Conservation (phyloP, 2,113 vertebrate species). For the Eulemur rufifrons region DNA sequence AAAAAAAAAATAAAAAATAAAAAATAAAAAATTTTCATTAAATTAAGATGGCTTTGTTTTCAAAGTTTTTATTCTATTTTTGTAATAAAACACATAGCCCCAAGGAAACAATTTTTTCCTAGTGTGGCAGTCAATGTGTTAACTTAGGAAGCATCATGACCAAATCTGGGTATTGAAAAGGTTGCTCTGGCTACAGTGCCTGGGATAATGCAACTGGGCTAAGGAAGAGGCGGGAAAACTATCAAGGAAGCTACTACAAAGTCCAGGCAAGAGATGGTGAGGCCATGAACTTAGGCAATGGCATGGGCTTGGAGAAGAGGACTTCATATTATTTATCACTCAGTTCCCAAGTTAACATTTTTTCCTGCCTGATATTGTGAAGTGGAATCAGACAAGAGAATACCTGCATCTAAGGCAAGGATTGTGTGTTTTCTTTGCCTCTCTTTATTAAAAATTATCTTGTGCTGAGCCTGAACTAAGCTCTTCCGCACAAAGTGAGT, state of each 20-base stretch:
- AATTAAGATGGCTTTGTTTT: no score
- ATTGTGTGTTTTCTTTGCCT: background rate
- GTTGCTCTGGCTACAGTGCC: background rate
- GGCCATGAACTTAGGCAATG: background rate
- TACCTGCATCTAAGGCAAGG: background rate
- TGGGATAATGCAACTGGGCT: background rate
- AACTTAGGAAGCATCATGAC: background rate
- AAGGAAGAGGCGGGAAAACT: background rate
- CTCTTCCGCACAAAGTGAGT: background rate
- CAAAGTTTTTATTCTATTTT: no score
- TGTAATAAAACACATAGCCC: no score
- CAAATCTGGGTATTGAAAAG: background rate
- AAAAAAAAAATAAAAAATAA: no score
- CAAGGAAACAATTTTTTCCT: no score
- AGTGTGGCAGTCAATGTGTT: no score
- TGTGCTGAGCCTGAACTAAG: background rate
- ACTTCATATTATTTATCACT: background rate
- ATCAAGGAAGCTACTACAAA: background rate
- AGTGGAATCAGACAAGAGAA: background rate
- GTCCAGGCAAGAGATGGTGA: accelerated
- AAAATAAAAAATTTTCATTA: no score
- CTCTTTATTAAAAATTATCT: background rate
- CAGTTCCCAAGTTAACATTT: background rate
- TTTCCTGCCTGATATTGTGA: background rate
- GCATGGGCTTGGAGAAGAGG: background rate